Evolutionary conservation across 2,888 invertebrate genomes (phyloP).

Genomic region (Leptinotarsa juncta): DNA sequence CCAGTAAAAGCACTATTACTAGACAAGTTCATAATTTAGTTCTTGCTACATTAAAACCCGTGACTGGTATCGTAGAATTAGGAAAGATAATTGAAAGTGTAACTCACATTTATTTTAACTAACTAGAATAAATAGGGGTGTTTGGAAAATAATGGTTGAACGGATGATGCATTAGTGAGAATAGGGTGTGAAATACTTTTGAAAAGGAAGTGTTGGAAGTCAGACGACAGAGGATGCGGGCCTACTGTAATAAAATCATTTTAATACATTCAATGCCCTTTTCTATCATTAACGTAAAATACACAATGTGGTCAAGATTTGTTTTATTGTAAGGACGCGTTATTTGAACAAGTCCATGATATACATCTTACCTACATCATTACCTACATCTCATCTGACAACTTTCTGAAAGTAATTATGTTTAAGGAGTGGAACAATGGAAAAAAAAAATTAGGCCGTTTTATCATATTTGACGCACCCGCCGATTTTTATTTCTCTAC

Average conservation of each 20-base stretch:
- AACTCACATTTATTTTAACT: slow-evolving; percentile 38
- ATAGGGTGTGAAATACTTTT: slow-evolving; percentile 19
- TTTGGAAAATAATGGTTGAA: slow-evolving; percentile 48
- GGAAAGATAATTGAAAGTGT: slow-evolving; percentile 12
- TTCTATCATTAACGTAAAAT: slow-evolving; percentile 51
- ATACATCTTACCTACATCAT: neutral
- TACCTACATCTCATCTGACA: too few species aligned
- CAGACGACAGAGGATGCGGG: slow-evolving; percentile 53
- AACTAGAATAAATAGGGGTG: slow-evolving; percentile 53
- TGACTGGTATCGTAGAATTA: neutral
- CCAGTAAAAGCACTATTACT: too few species aligned
- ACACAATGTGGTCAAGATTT: neutral
- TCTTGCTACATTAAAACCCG: too few species aligned
- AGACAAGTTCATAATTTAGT: too few species aligned
- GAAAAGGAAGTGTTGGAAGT: slow-evolving; percentile 43
- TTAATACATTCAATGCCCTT: slow-evolving; percentile 52
- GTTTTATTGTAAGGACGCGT: too few species aligned
- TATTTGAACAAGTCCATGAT: neutral
- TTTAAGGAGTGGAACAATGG: too few species aligned
- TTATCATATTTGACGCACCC: too few species aligned
- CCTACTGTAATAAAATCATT: slow-evolving; percentile 53
- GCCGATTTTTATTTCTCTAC: too few species aligned
- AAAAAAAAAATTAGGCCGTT: too few species aligned
- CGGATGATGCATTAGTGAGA: slow-evolving; percentile 41
- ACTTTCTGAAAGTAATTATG: too few species aligned